These are phyloP conservation scores for Agrochola lychnidis DNA, from an alignment of 2,888 invertebrate genomes.

Conservation along the genomic window DNA sequence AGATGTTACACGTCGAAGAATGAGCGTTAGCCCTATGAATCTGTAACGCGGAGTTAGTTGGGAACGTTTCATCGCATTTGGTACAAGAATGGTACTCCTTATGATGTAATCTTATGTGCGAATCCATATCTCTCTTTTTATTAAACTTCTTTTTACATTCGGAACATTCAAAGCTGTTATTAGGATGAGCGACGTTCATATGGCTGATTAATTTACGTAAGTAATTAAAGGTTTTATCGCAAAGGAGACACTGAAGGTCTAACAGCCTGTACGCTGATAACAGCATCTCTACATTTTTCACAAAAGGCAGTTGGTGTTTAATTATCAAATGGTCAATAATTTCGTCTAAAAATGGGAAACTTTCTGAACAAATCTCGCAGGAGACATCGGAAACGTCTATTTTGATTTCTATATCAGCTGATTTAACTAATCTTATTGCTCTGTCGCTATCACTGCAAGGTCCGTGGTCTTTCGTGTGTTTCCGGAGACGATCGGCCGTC, in stretches of 20 bases:
- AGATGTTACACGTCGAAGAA: conserved; percentile 80
- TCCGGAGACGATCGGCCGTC: conserved; percentile 71
- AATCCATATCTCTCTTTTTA: conserved; percentile 78
- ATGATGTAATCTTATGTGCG: conserved; percentile 77
- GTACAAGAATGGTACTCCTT: conserved; percentile 75
- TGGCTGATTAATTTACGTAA: conserved; percentile 79
- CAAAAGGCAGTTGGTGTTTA: conserved; percentile 77
- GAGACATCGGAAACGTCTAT: conserved; percentile 81
- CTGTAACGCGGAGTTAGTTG: conserved; percentile 70
- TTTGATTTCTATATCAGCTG: conserved; percentile 81
- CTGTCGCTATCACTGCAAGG: conserved; percentile 74
- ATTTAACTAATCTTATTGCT: conserved; percentile 78
- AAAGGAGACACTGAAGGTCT: conserved; percentile 80
- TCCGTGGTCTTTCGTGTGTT: conserved; percentile 80
- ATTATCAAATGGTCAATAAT: conserved; percentile 73
- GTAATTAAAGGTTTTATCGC: conserved; percentile 74
- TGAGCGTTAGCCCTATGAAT: conserved; percentile 79
- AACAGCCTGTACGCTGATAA: conserved; percentile 76
- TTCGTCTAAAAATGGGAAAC: conserved; percentile 57
- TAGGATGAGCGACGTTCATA: conserved; percentile 77
- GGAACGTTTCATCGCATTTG: conserved; percentile 75
- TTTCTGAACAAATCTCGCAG: conserved; percentile 77
- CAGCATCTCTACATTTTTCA: conserved; percentile 71
- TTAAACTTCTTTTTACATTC: conserved; percentile 78
- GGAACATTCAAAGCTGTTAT: conserved; percentile 74